Evolutionary conservation across 2,888 invertebrate species (phyloP).

Genomic region (Anaspis maculata): DNA sequence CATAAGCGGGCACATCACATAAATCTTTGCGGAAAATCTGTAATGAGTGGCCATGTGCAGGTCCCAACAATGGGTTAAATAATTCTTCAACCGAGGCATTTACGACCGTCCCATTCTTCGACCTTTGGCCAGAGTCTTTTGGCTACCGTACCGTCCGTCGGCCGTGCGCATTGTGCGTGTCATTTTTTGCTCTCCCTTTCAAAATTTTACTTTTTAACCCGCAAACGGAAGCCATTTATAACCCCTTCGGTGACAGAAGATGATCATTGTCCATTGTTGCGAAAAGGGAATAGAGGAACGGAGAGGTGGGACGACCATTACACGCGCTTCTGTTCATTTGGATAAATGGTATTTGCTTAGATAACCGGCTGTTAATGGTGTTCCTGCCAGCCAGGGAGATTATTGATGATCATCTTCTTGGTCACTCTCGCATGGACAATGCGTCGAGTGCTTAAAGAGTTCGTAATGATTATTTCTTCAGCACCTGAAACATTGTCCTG

Average conservation of each 20-base stretch:
- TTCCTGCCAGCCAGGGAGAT: too few relatives aligned
- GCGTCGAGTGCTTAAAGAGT: too few relatives aligned
- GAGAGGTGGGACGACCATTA: too few relatives aligned
- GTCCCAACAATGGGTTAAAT: constrained; percentile 32
- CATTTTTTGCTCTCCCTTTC: constrained; percentile 14
- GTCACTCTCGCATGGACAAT: too few relatives aligned
- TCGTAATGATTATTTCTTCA: too few relatives aligned
- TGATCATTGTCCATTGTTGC: constrained; percentile 9
- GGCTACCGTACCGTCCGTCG: too few relatives aligned
- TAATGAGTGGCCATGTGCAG: constrained; percentile 25
- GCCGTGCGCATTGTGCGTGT: too few relatives aligned
- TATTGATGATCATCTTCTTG: too few relatives aligned
- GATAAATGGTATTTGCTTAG: constrained; percentile 3
- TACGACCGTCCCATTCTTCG: constrained; percentile 27
- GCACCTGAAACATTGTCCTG: too few relatives aligned
- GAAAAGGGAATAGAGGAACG: too few relatives aligned
- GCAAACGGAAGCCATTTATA: constrained; percentile 14
- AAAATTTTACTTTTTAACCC: constrained; percentile 12
- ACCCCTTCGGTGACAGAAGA: constrained; percentile 16
- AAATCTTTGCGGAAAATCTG: constrained; percentile 20
- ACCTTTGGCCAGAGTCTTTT: constrained; percentile 16
- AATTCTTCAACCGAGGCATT: constrained; percentile 31
- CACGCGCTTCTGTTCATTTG: constrained; percentile 2
- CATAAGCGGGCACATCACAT: too few relatives aligned
- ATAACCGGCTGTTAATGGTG: constrained; percentile 7